phyloP scores from a whole-genome alignment of 1,140 invertebrate genomes.

The Scaptomyza hsui region DNA sequence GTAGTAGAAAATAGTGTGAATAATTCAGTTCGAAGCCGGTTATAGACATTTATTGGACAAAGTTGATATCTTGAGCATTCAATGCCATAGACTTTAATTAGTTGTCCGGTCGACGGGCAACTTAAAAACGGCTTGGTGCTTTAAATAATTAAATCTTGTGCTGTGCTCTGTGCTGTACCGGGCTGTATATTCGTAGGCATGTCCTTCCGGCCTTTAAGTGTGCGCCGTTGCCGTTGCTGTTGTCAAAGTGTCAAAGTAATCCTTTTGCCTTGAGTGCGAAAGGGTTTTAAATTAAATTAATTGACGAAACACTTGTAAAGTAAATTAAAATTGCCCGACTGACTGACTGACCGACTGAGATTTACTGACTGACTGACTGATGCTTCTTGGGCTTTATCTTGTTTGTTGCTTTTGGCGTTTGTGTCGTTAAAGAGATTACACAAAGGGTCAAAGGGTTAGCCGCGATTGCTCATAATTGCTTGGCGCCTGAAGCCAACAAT shows the following conservation, averaged over 20 bases:
- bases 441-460: conserved; percentile 76
- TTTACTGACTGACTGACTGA: conserved; percentile 20
- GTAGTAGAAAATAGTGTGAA: conserved; percentile 12
- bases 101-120: not conserved
- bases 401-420: conserved; percentile 29
- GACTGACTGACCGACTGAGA: conserved; percentile 39
- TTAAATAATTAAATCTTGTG: conserved; percentile 31
- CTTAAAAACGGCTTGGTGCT: conserved; percentile 7
- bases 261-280: conserved; percentile 50
- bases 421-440: conserved; percentile 70
- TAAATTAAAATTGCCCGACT: conserved; percentile 69
- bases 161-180: not conserved
- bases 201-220: conserved; percentile 34
- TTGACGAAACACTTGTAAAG: conserved; percentile 75
- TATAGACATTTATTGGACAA: conserved; percentile 26
- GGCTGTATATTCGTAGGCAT: not conserved
- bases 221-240: conserved; percentile 48
- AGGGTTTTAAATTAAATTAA: conserved; percentile 78
- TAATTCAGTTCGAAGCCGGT: conserved; percentile 24
- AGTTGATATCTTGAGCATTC: conserved; percentile 6
- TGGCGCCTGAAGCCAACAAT: conserved; percentile 49
- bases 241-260: conserved; percentile 81
- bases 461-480: conserved; percentile 78
- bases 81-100: conserved; percentile 32
- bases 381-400: conserved; percentile 1